Conservation (phyloP, 2,113 vertebrate genomes). For the Trochalopteron elliotii region DNA sequence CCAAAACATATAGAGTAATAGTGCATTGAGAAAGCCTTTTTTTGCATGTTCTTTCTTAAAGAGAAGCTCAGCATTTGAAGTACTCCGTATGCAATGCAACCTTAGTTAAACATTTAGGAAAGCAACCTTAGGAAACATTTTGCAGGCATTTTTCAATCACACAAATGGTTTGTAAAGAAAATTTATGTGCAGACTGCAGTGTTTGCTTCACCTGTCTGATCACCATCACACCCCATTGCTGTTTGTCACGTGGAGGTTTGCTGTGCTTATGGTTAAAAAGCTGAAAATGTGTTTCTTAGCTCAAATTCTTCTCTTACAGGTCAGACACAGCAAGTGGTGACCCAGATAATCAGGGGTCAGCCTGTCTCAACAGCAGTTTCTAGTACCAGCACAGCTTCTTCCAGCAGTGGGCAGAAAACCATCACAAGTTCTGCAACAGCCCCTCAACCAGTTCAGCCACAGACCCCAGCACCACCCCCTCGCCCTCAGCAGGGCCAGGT, state of each 20-base stretch:
- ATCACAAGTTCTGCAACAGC: conserved; percentile 67
- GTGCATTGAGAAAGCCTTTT: not conserved
- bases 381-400: conserved; percentile 67
- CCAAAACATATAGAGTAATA: not conserved
- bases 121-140: not conserved
- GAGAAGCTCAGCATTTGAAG: not conserved
- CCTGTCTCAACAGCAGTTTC: conserved; percentile 82
- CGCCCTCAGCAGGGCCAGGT: conserved; percentile 96
- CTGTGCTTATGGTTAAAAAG: not conserved
- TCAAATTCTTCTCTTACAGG: conserved; percentile 68
- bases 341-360: conserved; percentile 83
- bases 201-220: not conserved
- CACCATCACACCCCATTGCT: not conserved
- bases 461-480: conserved; percentile 61
- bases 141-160: not conserved
- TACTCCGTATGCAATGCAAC: not conserved
- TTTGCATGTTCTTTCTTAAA: not conserved
- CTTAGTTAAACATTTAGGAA: not conserved
- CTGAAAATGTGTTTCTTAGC: not conserved
- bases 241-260: not conserved
- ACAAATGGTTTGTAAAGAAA: not conserved
- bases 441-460: conserved; percentile 55
- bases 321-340: conserved; percentile 84
- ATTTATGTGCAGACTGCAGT: not conserved
- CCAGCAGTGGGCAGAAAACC: conserved; percentile 72